phyloP scores from a whole-genome alignment of 2,888 invertebrate genomes.

The Xylota sylvarum region DNA sequence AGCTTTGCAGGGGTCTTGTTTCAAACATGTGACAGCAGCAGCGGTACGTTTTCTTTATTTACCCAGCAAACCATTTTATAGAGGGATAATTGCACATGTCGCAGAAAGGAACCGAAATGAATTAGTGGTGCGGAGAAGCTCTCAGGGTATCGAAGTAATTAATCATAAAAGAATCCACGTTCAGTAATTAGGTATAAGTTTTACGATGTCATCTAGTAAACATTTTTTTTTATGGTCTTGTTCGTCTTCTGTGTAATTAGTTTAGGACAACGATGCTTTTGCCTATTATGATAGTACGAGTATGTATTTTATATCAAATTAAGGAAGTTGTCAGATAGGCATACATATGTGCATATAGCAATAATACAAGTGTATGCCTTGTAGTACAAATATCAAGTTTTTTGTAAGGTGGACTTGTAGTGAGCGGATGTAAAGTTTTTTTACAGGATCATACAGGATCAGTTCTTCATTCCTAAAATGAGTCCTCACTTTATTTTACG shows the following conservation, averaged over 20 bases:
- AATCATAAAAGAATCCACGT: constrained; percentile 45
- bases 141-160: constrained; percentile 49
- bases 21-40: constrained; percentile 5
- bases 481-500: too few species aligned
- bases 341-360: too few species aligned
- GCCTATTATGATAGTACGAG: too few species aligned
- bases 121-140: not conserved
- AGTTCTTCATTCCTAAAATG: too few species aligned
- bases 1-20: constrained; percentile 1
- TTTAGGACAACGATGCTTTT: too few species aligned
- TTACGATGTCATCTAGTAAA: constrained; percentile 2
- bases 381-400: too few species aligned
- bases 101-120: constrained; percentile 12
- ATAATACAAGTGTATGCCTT: too few species aligned
- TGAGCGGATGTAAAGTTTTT: too few species aligned
- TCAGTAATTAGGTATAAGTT: constrained; percentile 36
- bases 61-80: constrained; percentile 46
- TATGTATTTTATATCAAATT: too few species aligned
- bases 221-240: not conserved
- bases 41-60: constrained; percentile 47
- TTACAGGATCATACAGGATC: too few species aligned
- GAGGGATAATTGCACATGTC: constrained; percentile 53
- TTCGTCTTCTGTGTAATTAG: not conserved
- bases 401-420: too few species aligned
- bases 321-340: too few species aligned